These are phyloP conservation scores for Climacteris rufus DNA, from an alignment of 2,113 vertebrate genomes.

Conservation along the genomic window DNA sequence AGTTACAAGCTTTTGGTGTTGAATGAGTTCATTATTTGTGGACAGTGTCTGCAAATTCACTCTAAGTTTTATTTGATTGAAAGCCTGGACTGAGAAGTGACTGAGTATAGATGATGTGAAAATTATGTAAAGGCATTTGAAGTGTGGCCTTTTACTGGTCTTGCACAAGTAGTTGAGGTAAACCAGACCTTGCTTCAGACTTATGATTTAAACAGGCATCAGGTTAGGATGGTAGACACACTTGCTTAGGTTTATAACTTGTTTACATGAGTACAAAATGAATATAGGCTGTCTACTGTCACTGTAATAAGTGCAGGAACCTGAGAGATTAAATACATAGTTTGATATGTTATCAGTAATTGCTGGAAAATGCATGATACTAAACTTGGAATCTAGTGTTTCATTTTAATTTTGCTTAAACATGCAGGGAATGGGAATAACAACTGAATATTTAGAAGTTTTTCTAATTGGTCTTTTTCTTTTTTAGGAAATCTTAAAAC, in stretches of 20 bases:
- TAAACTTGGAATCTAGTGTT: not conserved
- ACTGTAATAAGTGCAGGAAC: not conserved
- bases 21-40: not conserved
- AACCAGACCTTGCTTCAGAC: not conserved
- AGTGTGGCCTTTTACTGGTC: not conserved
- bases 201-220: not conserved
- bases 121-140: not conserved
- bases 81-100: not conserved
- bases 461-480: not conserved
- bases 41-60: not conserved
- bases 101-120: not conserved
- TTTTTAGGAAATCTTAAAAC: constrained; percentile 82
- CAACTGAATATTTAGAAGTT: not conserved
- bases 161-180: not conserved
- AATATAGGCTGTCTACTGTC: not conserved
- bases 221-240: not conserved
- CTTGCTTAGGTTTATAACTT: not conserved
- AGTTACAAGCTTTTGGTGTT: not conserved
- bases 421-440: not conserved
- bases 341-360: constrained; percentile 6
- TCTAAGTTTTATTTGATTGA: not conserved
- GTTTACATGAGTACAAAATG: not conserved
- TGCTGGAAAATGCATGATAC: not conserved
- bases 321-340: not conserved
- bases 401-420: not conserved